A percentile compares a stretch with the other conserved stretches of the same genome.
Conservation (phyloP, 2,113 vertebrate genomes). For the Ailuropoda melanoleuca region DNA sequence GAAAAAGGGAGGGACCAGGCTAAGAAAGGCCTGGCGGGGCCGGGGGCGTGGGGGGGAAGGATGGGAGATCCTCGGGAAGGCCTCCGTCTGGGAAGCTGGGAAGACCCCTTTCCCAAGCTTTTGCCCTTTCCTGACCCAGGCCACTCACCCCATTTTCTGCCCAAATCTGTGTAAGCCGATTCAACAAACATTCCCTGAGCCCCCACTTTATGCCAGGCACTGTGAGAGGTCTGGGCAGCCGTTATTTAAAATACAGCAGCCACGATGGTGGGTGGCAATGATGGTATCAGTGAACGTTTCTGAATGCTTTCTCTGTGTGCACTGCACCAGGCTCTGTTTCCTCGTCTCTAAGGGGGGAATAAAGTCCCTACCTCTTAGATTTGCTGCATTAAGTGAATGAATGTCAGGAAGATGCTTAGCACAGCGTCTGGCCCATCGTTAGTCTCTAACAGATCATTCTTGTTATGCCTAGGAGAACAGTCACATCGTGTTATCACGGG, state of each 20-base stretch:
- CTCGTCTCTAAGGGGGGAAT: not conserved
- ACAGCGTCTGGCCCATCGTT: not conserved
- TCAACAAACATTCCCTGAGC: not conserved
- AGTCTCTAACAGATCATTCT: not conserved
- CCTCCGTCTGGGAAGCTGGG: rapidly evolving
- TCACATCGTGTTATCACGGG: not conserved
- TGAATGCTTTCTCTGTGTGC: not conserved
- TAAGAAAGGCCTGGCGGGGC: not conserved
- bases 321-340: not conserved
- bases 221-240: not conserved
- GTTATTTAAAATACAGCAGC: not conserved
- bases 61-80: not conserved
- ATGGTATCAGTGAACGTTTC: too few relatives aligned
- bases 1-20: too few relatives aligned
- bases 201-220: not conserved
- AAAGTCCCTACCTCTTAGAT: not conserved
- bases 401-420: not conserved
- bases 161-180: not conserved
- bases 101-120: not conserved
- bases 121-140: not conserved
- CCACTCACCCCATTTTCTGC: not conserved
- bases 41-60: not conserved
- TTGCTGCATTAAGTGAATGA: not conserved
- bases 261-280: not conserved
- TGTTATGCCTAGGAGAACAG: not conserved